Conservation (phyloP, 2,888 invertebrate species). For the Dysmachus trigonus region DNA sequence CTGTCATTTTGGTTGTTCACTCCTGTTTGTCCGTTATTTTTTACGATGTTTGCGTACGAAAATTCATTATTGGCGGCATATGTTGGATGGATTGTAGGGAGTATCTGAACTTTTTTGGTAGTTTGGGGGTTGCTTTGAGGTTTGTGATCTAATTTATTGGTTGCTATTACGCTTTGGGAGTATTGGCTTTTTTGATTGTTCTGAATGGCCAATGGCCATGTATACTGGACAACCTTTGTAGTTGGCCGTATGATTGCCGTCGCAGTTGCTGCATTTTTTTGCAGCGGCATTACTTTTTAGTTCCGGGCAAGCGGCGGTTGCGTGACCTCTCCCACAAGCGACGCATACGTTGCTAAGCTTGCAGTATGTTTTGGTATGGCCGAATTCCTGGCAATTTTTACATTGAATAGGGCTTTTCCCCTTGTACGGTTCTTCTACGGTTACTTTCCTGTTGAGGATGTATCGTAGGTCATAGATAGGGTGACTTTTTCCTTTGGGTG, state of each 20-base stretch:
- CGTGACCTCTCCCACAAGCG: neutral
- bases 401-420: neutral
- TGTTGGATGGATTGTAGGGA: neutral
- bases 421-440: neutral
- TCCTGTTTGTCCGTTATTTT: neutral
- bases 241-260: constrained; percentile 1
- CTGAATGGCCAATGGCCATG: neutral
- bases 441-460: neutral
- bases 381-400: neutral
- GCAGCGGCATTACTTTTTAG: neutral
- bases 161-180: neutral
- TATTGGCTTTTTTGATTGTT: neutral
- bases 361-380: neutral
- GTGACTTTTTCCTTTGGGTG: neutral
- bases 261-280: neutral
- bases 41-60: neutral
- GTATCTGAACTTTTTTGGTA: neutral
- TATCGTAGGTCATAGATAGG: neutral
- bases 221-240: neutral
- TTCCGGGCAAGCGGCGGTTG: neutral
- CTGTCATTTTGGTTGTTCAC: neutral
- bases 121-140: neutral
- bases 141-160: neutral
- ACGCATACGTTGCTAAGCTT: neutral
- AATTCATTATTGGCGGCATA: neutral